These are phyloP conservation scores for Parambassis ranga DNA, from an alignment of 2,797 vertebrate species.

Conservation along the genomic window DNA sequence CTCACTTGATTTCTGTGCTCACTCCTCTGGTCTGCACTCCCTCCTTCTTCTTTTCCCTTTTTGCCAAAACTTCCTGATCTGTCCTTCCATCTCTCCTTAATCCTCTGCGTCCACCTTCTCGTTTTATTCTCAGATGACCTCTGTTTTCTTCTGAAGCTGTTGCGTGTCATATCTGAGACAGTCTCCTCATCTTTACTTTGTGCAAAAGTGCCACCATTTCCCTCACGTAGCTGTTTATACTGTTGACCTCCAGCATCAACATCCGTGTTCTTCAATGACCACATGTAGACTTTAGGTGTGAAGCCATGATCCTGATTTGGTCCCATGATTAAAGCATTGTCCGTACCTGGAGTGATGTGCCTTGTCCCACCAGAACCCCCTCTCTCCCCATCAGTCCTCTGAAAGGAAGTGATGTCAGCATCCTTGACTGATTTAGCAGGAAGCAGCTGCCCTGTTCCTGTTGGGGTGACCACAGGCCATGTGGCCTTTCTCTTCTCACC, in stretches of 20 bases:
- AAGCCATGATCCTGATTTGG: slow-evolving; percentile 25
- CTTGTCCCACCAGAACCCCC: not conserved
- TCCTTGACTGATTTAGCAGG: slow-evolving; percentile 40
- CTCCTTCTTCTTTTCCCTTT: slow-evolving; percentile 29
- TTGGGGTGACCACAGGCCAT: slow-evolving; percentile 2
- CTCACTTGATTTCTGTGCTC: slow-evolving; percentile 37
- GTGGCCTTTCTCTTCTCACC: slow-evolving; percentile 14
- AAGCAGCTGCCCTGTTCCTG: slow-evolving; percentile 33
- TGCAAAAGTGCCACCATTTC: slow-evolving; percentile 27
- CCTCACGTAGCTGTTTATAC: slow-evolving; percentile 1
- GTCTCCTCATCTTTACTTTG: slow-evolving; percentile 26
- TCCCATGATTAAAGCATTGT: slow-evolving; percentile 3
- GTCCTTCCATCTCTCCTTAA: slow-evolving; percentile 72
- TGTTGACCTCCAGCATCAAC: not conserved
- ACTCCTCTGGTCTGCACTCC: not conserved
- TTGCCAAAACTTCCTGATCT: slow-evolving; percentile 46
- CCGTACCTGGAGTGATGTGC: not conserved
- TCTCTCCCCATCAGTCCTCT: slow-evolving; percentile 6
- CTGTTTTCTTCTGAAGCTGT: slow-evolving; percentile 33
- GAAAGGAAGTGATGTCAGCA: slow-evolving; percentile 33
- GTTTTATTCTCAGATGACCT: slow-evolving; percentile 46
- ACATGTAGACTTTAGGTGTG: slow-evolving; percentile 24
- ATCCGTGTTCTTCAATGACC: slow-evolving; percentile 38
- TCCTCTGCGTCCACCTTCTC: slow-evolving; percentile 72
- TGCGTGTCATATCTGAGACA: not conserved